A percentile compares a stretch with the other conserved stretches of the same genome.
phyloP scores from a whole-genome alignment of 2,888 invertebrate genomes.

The Eupelmus urozonus region DNA sequence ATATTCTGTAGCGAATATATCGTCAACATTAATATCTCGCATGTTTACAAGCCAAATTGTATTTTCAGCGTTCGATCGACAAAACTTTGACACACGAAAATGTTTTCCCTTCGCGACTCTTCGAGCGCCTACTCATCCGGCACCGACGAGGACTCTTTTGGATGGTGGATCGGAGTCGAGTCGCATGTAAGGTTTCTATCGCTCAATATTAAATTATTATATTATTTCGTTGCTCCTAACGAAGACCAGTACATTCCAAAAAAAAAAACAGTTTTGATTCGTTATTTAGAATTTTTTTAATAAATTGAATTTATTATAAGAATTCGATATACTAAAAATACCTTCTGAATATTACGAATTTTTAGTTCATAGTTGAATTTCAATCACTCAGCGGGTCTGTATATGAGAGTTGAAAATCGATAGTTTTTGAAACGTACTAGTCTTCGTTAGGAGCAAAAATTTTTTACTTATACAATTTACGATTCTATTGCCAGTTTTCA shows the following conservation, averaged over 20 bases:
- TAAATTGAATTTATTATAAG: neutral
- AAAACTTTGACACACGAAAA: neutral
- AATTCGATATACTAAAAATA: too few relatives aligned
- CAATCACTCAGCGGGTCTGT: neutral
- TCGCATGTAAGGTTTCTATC: conserved; percentile 48
- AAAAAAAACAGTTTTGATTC: neutral
- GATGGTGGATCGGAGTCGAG: conserved; percentile 70
- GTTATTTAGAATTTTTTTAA: neutral
- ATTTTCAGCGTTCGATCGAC: conserved; percentile 29
- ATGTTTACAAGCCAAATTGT: too few relatives aligned
- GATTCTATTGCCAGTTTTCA: too few relatives aligned
- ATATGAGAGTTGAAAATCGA: too few relatives aligned
- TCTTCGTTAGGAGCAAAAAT: neutral
- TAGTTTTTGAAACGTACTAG: too few relatives aligned
- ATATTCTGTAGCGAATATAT: too few relatives aligned
- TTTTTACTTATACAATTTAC: too few relatives aligned
- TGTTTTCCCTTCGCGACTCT: conserved; percentile 52
- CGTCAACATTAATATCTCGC: too few relatives aligned
- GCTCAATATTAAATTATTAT: neutral
- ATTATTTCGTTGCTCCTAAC: neutral
- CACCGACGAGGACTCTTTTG: conserved; percentile 68
- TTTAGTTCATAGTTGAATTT: neutral
- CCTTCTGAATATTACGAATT: too few relatives aligned
- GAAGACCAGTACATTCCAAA: too few relatives aligned
- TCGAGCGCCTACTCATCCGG: conserved; percentile 37